Conservation (phyloP, 2,888 invertebrate genomes). For the Heteromyza rotundicornis region DNA sequence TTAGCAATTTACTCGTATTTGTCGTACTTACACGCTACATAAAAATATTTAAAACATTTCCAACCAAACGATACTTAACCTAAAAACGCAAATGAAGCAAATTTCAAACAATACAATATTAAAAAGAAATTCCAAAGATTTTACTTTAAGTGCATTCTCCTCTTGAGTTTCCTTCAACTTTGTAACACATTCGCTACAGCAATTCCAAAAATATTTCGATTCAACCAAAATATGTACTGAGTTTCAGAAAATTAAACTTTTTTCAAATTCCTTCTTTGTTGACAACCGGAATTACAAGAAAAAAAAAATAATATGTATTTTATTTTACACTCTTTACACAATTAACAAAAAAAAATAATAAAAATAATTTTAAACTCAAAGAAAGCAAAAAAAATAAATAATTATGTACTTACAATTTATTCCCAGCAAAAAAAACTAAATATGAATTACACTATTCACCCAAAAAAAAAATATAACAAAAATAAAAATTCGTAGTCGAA, state of each 20-base stretch:
- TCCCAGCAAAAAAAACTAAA: slow-evolving; percentile 8
- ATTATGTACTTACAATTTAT: slow-evolving; percentile 20
- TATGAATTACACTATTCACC: slow-evolving; percentile 14
- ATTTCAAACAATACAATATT: too few species aligned
- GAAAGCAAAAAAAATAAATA: slow-evolving; percentile 14
- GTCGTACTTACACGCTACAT: slow-evolving; percentile 50
- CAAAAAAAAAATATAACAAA: background rate
- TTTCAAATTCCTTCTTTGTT: too few species aligned
- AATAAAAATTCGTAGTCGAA: slow-evolving; percentile 49
- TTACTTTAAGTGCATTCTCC: too few species aligned
- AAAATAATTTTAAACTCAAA: slow-evolving; percentile 11
- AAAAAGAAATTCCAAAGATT: slow-evolving; percentile 15
- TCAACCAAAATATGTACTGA: too few species aligned
- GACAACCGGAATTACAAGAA: too few species aligned
- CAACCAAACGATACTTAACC: background rate
- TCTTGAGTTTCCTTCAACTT: too few species aligned
- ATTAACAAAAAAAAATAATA: slow-evolving; percentile 23
- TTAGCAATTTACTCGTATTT: slow-evolving; percentile 55
- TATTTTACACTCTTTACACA: too few species aligned
- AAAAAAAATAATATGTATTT: too few species aligned
- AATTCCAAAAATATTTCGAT: too few species aligned
- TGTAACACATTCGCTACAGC: too few species aligned
- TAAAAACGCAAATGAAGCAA: background rate
- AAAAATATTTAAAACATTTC: slow-evolving; percentile 30
- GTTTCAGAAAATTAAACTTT: too few species aligned